These are phyloP conservation scores for Pachyramphus minor DNA, from an alignment of 2,113 vertebrate species.

Conservation along the genomic window DNA sequence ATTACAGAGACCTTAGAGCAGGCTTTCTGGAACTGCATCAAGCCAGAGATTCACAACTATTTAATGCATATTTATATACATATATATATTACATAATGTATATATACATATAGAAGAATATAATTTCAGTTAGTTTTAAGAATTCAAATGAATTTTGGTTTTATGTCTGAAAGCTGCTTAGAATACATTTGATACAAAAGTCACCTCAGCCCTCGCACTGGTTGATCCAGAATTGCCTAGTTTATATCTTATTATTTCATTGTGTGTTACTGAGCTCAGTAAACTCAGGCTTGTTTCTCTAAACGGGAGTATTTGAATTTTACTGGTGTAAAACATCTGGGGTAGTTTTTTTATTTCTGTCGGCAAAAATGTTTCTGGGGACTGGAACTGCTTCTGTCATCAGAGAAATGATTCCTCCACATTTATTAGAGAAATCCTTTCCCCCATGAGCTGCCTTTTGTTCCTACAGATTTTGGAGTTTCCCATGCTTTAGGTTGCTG, in stretches of 20 bases:
- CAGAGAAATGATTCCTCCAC: background rate
- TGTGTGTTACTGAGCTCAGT: background rate
- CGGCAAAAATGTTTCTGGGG: background rate
- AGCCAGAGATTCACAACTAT: background rate
- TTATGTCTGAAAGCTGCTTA: background rate
- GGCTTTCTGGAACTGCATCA: background rate
- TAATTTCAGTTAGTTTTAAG: background rate
- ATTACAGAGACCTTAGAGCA: background rate
- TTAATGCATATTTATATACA: background rate
- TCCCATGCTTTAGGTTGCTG: background rate
- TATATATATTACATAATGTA: no score
- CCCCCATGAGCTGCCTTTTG: background rate
- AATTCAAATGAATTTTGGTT: background rate
- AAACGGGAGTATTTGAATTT: background rate
- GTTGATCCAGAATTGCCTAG: background rate
- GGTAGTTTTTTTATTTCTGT: no score
- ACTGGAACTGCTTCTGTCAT: background rate
- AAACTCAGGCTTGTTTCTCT: background rate
- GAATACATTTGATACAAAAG: background rate
- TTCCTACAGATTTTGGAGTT: background rate
- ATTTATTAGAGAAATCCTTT: background rate
- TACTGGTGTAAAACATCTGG: background rate
- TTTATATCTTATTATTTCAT: background rate
- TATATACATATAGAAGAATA: background rate
- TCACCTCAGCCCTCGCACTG: background rate